phyloP scores from a whole-genome alignment of 2,113 vertebrate species.

The Cyanoliseus patagonus region DNA sequence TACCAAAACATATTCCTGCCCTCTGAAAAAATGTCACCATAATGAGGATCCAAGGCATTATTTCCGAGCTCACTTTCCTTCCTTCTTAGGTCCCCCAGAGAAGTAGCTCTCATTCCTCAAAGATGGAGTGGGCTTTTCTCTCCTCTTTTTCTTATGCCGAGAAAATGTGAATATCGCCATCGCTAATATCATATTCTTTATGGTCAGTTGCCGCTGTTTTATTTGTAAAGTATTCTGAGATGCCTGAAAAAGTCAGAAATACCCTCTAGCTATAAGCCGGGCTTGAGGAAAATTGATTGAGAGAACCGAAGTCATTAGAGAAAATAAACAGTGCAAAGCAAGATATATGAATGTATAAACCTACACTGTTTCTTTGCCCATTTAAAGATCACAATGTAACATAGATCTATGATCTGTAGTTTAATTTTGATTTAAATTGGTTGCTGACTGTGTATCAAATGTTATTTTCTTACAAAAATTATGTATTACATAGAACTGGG shows the following conservation, averaged over 20 bases:
- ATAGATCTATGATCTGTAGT: not conserved
- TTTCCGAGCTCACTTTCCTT: not conserved
- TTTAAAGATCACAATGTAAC: not conserved
- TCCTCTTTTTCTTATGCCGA: not conserved
- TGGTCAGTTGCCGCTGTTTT: not conserved
- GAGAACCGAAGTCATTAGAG: constrained; percentile 26
- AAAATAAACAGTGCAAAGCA: constrained; percentile 30
- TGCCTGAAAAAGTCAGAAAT: constrained; percentile 10
- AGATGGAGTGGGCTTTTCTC: not conserved
- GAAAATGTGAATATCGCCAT: not conserved
- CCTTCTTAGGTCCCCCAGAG: not conserved
- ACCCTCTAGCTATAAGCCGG: not conserved
- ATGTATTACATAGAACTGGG: not conserved
- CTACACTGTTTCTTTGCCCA: not conserved
- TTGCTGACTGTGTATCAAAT: not conserved
- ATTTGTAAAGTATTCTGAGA: not conserved
- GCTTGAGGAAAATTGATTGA: constrained; percentile 28
- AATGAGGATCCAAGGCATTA: not conserved
- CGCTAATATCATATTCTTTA: not conserved
- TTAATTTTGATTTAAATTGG: not conserved
- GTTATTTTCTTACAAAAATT: not conserved
- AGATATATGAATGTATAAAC: not conserved
- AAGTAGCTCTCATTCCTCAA: not conserved
- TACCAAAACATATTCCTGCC: not conserved
- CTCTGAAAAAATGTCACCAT: not conserved